Base-by-base conservation (phyloP, 2,888 invertebrate genomes). In the Suillia variegata region DNA sequence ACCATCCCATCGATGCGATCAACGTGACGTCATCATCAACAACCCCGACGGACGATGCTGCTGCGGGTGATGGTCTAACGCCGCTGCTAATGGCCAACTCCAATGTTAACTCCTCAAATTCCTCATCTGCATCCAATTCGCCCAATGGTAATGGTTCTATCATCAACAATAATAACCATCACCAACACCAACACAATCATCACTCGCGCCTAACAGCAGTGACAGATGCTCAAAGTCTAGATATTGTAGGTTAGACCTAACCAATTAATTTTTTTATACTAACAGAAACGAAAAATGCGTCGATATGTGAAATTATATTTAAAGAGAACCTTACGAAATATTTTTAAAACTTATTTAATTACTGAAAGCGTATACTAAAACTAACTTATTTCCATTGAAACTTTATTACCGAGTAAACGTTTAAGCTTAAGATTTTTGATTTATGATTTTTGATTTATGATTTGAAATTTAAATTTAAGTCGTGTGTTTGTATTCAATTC, bases 211-310 rank as follows among this genome's bases (percentile, higher is more conserved):
- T 52, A 42, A 60, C 70, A 75, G 80, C 79, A 73, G 80, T 81
- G 71, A 80, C 81, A 71, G 82, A 82, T 79, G 81, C 81, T 78
- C 81, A 82, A 79, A 82, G 80, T 71, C 74, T 81, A 76, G 82
- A 82, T 79, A 81, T 82, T 74, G 80, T 81, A 80, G 81, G 77
- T 69, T 81, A 80, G 73, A 67, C 45, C 60, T 69, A 71, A 66
- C 61, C 60, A 67, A 68, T 65, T 45, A 38, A 8, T 13, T 38
- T 38, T 12, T 55, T 61, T 61, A 61, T 64, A 60, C 58, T 65
- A 54, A 49, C 49, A 62, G 38, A 52, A 62, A 26, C n/a, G 10
- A 26, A 5, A 26, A 26, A 26, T 26, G 26, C 26, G 10, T 26
- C 5, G 10, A 10, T 26, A 26, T n/a, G n/a, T 26, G 10, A 26